Conservation (phyloP, 2,797 vertebrate species). For the Betta splendens region DNA sequence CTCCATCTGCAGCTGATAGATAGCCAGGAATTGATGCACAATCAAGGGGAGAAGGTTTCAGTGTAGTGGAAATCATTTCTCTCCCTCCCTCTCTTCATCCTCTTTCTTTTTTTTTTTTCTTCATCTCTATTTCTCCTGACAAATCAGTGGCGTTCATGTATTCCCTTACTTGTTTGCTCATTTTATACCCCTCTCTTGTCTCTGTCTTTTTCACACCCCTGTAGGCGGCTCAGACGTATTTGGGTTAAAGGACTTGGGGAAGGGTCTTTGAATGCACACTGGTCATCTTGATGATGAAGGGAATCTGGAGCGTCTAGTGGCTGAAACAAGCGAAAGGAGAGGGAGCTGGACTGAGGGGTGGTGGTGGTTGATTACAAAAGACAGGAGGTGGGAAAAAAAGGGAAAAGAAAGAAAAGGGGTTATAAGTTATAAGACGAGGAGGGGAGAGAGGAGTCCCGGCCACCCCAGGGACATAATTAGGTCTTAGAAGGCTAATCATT, state of each 20-base stretch:
- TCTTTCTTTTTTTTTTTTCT: conserved; percentile 5
- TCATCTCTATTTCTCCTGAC: conserved; percentile 36
- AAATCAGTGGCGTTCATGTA: conserved; percentile 33
- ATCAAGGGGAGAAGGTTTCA: conserved; percentile 64
- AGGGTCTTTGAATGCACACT: conserved; percentile 16
- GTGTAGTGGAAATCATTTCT: conserved; percentile 62
- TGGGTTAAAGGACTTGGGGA: conserved; percentile 28
- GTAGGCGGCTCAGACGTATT: conserved; percentile 25
- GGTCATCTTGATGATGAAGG: conserved; percentile 34
- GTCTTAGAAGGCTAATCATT: conserved; percentile 85
- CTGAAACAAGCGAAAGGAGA: conserved; percentile 15
- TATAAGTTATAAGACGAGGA: conserved; percentile 58
- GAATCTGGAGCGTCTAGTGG: conserved; percentile 48
- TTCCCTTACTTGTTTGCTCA: conserved; percentile 26
- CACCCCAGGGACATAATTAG: conserved; percentile 87
- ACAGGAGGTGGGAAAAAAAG: conserved; percentile 26
- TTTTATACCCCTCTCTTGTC: conserved; percentile 12
- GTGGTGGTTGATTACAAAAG: conserved; percentile 23
- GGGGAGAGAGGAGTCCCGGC: conserved; percentile 26
- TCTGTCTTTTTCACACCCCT: conserved; percentile 9
- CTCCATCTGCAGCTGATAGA: conserved; percentile 71
- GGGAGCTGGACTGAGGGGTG: background rate
- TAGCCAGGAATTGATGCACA: conserved; percentile 74
- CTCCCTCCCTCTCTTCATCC: conserved; percentile 17
- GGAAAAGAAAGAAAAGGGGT: conserved; percentile 14